phyloP scores from a whole-genome alignment of 1,140 invertebrate genomes.

The Brachionus angularis region DNA sequence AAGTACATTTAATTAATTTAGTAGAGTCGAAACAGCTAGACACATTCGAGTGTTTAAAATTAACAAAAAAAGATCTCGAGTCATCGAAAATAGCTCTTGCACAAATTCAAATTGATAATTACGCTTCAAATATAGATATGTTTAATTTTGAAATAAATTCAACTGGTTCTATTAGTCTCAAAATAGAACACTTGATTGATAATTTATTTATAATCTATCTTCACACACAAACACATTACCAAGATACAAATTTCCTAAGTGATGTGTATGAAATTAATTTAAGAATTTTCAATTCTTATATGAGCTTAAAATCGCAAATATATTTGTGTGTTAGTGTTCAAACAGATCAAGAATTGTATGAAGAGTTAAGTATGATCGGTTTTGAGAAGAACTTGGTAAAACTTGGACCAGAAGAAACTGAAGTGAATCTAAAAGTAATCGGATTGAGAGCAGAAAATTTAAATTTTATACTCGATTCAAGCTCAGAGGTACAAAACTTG shows the following conservation, averaged over 20 bases:
- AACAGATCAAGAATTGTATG: not conserved
- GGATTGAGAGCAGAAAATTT: not conserved
- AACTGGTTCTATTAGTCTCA: not conserved
- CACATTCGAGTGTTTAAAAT: not conserved
- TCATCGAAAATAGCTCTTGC: constrained; percentile 3
- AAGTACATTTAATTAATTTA: not conserved
- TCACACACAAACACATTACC: not conserved
- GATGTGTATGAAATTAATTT: not conserved
- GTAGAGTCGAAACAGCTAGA: not conserved
- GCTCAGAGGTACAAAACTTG: not conserved
- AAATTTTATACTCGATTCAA: constrained; percentile 10
- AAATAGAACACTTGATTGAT: constrained; percentile 19
- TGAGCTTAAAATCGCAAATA: not conserved
- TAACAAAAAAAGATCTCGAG: not conserved
- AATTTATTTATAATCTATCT: constrained; percentile 26
- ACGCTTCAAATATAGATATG: not conserved
- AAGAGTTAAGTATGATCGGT: not conserved
- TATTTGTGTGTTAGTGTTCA: not conserved
- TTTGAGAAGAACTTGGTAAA: not conserved
- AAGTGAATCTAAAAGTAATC: not conserved
- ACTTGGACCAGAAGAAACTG: not conserved
- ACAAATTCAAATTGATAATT: constrained; percentile 22
- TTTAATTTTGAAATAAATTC: not conserved
- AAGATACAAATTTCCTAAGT: not conserved
- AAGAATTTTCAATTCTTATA: not conserved